Evolutionary conservation across 2,113 vertebrate genomes (phyloP).

Genomic region (Scartelaos histophorus): DNA sequence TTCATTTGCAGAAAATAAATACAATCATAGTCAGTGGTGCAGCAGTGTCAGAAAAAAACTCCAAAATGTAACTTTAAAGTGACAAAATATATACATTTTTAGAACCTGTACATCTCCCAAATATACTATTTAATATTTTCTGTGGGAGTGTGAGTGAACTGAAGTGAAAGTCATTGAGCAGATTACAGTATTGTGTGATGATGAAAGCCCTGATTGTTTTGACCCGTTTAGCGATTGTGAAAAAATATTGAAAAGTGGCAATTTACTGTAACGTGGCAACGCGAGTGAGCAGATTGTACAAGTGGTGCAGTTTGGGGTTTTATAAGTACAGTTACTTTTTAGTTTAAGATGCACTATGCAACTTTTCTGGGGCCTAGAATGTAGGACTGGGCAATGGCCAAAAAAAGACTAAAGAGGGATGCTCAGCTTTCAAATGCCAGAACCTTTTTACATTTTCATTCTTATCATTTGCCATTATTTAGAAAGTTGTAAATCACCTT

Average conservation of each 20-base stretch:
- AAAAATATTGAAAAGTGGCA: conserved; percentile 24
- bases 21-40: conserved; percentile 57
- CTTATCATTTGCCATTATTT: no score
- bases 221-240: conserved; percentile 7
- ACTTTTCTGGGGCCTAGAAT: no score
- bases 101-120: conserved; percentile 11
- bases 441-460: no score
- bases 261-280: background rate
- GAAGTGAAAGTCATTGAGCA: background rate
- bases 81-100: background rate
- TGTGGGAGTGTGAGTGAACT: background rate
- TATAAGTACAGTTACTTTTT: no score
- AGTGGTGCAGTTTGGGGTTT: no score
- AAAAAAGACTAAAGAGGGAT: no score
- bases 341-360: no score
- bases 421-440: no score
- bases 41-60: conserved; percentile 26
- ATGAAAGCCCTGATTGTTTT: conserved; percentile 9
- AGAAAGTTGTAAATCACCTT: no score
- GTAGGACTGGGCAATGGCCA: no score
- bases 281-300: no score
- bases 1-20: conserved; percentile 24
- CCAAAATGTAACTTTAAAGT: background rate
- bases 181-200: background rate
- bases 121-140: background rate